Conservation (phyloP, 2,113 vertebrate species). For the Noctilio leporinus region DNA sequence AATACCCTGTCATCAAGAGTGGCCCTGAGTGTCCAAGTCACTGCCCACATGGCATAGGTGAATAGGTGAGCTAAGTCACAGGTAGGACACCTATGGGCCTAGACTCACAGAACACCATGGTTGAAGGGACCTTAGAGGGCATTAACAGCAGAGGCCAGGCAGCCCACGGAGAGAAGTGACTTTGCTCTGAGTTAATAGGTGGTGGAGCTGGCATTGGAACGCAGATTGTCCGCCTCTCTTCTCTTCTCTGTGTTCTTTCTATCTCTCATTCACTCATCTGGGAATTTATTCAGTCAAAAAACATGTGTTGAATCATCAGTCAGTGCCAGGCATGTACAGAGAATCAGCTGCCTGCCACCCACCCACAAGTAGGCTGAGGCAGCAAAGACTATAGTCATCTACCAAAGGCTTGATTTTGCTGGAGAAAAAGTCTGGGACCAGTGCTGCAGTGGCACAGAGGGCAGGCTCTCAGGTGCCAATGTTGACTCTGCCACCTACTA, state of each 20-base stretch:
- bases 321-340: not conserved
- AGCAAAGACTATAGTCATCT: not conserved
- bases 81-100: not conserved
- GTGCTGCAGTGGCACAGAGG: not conserved
- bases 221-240: not conserved
- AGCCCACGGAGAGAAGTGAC: not conserved
- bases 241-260: not conserved
- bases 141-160: not conserved
- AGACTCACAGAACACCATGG: not conserved
- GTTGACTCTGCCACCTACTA: not conserved
- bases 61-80: not conserved
- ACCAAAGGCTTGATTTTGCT: fast-evolving
- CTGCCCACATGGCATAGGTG: not conserved
- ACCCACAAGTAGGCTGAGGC: not conserved
- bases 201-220: not conserved
- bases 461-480: not conserved
- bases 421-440: not conserved
- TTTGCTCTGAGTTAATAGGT: not conserved
- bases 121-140: not conserved
- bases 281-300: not conserved
- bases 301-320: not conserved
- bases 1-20: not conserved
- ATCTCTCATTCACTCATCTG: not conserved
- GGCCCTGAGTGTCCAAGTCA: not conserved
- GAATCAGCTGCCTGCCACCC: no score